These are phyloP conservation scores for Semotilus atromaculatus DNA, from an alignment of 2,797 vertebrate genomes.

Conservation along the genomic window DNA sequence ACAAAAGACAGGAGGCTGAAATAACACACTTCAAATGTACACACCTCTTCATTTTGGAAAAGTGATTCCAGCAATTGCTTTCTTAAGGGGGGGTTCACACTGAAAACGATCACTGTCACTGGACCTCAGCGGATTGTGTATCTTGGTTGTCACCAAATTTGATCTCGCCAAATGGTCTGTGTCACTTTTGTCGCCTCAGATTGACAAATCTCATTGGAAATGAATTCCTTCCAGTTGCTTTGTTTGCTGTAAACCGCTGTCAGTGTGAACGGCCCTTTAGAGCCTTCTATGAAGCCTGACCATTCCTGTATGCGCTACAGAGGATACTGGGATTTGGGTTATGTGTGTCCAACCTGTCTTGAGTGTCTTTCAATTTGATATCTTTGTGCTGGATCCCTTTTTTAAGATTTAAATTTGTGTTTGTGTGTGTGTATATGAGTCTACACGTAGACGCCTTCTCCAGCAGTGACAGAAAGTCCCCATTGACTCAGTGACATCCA, in stretches of 20 bases:
- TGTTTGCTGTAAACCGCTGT: neutral
- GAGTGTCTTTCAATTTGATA: neutral
- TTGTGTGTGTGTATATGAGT: conserved; percentile 15
- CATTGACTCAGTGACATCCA: conserved; percentile 72
- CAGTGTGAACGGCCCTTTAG: neutral
- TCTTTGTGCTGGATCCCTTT: conserved; percentile 2
- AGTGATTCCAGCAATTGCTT: neutral
- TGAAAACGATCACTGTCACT: neutral
- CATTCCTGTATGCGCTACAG: neutral
- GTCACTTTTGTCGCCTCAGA: neutral
- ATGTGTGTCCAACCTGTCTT: neutral
- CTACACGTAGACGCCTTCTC: conserved; percentile 18
- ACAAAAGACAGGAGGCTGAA: neutral
- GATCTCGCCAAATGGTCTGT: no score
- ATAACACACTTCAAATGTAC: neutral
- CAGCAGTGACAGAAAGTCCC: conserved; percentile 49
- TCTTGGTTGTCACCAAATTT: neutral
- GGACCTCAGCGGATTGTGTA: neutral
- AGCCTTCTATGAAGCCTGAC: neutral
- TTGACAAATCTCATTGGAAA: neutral
- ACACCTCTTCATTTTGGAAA: neutral
- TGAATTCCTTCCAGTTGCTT: neutral
- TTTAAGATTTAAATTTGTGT: conserved; percentile 38
- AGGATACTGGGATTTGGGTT: neutral
- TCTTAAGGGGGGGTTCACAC: conserved; percentile 14